A percentile compares a stretch with the other conserved stretches of the same genome.
phyloP scores from a whole-genome alignment of 2,113 vertebrate species.

The Macquaria australasica region DNA sequence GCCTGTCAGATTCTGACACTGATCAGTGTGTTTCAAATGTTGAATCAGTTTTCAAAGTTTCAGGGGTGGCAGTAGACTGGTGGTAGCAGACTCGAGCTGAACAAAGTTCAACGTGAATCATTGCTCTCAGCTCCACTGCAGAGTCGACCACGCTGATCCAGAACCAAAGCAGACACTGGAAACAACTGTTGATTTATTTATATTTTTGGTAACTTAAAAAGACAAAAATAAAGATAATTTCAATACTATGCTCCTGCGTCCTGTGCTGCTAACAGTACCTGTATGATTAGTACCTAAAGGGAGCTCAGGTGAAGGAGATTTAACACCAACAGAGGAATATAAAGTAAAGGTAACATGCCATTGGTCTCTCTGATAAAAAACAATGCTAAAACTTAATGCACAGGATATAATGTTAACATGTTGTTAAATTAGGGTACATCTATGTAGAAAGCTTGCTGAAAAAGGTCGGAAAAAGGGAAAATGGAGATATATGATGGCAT shows the following conservation, averaged over 20 bases:
- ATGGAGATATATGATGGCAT: background rate
- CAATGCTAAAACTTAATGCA: background rate
- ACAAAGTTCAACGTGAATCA: background rate
- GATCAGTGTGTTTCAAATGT: background rate
- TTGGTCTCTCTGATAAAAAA: background rate
- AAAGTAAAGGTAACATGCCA: background rate
- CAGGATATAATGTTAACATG: background rate
- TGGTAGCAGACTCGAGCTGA: background rate
- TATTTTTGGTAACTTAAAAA: background rate
- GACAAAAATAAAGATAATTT: background rate
- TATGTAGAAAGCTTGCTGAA: background rate
- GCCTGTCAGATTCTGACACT: background rate
- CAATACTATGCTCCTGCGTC: background rate
- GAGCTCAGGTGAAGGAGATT: conserved; percentile 6
- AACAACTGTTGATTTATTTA: background rate
- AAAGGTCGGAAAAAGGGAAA: no score
- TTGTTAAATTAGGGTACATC: background rate
- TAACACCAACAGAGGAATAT: background rate
- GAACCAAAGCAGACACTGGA: background rate
- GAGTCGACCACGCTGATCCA: background rate
- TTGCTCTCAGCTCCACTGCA: background rate
- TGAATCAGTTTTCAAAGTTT: background rate
- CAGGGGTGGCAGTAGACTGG: no score
- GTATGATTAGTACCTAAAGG: background rate
- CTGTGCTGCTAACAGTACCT: background rate